Conservation (phyloP, 2,797 vertebrate species). For the Enteromius trimaculatus region DNA sequence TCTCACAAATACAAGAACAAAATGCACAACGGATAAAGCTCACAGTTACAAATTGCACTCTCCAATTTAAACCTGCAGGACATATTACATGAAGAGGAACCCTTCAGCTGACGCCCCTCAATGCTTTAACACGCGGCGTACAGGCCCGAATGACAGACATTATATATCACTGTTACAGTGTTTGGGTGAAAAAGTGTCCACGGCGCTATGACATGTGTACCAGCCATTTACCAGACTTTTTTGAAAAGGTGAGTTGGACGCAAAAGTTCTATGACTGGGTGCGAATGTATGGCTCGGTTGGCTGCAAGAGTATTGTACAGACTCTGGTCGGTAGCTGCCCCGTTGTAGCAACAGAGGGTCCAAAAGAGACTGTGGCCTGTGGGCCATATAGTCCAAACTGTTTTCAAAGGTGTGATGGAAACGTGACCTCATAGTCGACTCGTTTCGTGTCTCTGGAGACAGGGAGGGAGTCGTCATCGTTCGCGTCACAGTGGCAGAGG, state of each 20-base stretch:
- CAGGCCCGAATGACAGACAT: constrained; percentile 49
- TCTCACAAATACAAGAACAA: constrained; percentile 57
- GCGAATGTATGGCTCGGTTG: constrained; percentile 74
- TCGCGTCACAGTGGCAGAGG: constrained; percentile 59
- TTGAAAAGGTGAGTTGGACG: constrained; percentile 75
- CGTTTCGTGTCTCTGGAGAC: constrained; percentile 76
- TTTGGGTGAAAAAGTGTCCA: constrained; percentile 78
- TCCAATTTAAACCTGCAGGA: constrained; percentile 41
- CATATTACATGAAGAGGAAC: neutral
- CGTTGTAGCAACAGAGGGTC: constrained; percentile 80
- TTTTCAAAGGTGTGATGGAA: constrained; percentile 80
- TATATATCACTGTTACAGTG: constrained; percentile 73
- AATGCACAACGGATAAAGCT: constrained; percentile 66
- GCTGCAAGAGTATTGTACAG: constrained; percentile 73
- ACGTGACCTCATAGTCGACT: constrained; percentile 75
- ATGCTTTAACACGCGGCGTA: constrained; percentile 2
- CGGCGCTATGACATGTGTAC: constrained; percentile 81
- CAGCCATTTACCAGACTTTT: constrained; percentile 80
- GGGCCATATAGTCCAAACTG: constrained; percentile 77
- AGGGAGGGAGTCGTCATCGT: constrained; percentile 59
- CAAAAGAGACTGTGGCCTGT: constrained; percentile 78
- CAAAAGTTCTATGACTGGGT: constrained; percentile 75
- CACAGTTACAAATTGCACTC: constrained; percentile 61
- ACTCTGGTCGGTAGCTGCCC: constrained; percentile 75
- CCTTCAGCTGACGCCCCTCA: constrained; percentile 14